phyloP scores from a whole-genome alignment of 2,888 invertebrate genomes.

The Nipponacmea schrenckii region DNA sequence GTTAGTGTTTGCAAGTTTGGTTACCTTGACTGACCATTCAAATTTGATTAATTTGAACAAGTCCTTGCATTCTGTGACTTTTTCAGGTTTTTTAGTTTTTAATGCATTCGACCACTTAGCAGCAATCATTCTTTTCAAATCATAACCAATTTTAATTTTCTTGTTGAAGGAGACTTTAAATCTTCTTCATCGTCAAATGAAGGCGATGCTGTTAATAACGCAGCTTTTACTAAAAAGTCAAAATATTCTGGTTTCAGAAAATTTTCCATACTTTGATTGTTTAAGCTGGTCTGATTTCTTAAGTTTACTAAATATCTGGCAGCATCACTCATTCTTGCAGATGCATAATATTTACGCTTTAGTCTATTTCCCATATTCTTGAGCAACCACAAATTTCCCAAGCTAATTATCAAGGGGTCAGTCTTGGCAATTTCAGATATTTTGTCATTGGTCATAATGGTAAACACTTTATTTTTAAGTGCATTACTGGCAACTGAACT shows the following conservation, averaged over 20 bases:
- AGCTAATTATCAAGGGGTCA: slow-evolving; percentile 23
- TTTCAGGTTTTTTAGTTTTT: too few species aligned
- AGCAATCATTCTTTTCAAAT: too few species aligned
- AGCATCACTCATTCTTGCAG: slow-evolving; percentile 24
- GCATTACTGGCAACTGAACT: slow-evolving; percentile 20
- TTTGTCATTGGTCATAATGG: slow-evolving; percentile 31
- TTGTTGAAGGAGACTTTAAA: too few species aligned
- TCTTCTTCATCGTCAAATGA: too few species aligned
- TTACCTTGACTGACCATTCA: too few species aligned
- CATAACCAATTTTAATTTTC: too few species aligned
- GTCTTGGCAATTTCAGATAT: slow-evolving; percentile 23
- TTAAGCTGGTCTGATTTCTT: neutral
- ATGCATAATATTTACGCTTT: slow-evolving; percentile 32
- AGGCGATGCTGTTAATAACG: neutral
- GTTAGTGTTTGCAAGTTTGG: too few species aligned
- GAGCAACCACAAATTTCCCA: slow-evolving; percentile 30
- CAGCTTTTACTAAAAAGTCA: slow-evolving; percentile 26
- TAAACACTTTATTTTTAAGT: slow-evolving; percentile 28
- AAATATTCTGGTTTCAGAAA: slow-evolving; percentile 30
- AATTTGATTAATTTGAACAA: too few species aligned
- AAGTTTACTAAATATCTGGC: slow-evolving; percentile 12
- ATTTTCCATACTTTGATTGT: neutral
- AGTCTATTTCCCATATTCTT: slow-evolving; percentile 26
- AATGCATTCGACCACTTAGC: too few species aligned
- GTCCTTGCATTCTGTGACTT: too few species aligned